Percentiles rank a stretch among this genome's conserved stretches.
Evolutionary conservation across 2,888 invertebrate species (phyloP).

Genomic region (Erannis defoliaria): DNA sequence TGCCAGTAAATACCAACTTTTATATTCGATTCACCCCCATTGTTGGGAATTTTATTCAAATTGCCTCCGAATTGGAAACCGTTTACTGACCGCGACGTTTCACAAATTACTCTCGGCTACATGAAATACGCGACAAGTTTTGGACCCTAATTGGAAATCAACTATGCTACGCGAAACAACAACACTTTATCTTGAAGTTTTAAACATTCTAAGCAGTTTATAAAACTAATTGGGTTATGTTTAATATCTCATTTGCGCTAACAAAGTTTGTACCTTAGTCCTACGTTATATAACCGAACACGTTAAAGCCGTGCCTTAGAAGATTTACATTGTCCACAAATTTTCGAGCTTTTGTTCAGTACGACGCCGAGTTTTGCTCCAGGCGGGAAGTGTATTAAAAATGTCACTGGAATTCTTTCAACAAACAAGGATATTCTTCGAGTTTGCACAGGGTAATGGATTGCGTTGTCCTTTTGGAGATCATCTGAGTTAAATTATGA

Average conservation of each 20-base stretch:
- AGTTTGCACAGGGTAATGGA: slow-evolving; percentile 34
- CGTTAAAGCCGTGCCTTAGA: neutral
- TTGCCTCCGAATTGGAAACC: slow-evolving; percentile 59
- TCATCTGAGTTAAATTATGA: slow-evolving; percentile 25
- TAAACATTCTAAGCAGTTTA: slow-evolving; percentile 47
- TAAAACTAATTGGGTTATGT: slow-evolving; percentile 40
- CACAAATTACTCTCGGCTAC: slow-evolving; percentile 64
- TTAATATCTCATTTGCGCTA: slow-evolving; percentile 26
- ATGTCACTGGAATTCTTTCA: slow-evolving; percentile 35
- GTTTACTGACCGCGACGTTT: slow-evolving; percentile 63
- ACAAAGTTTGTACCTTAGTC: slow-evolving; percentile 10
- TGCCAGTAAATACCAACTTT: slow-evolving; percentile 56
- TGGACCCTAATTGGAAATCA: slow-evolving; percentile 72
- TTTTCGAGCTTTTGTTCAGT: slow-evolving; percentile 29
- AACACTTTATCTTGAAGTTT: slow-evolving; percentile 57
- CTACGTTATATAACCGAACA: neutral
- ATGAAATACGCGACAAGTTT: slow-evolving; percentile 72
- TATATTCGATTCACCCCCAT: slow-evolving; percentile 57
- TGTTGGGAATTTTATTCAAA: slow-evolving; percentile 61
- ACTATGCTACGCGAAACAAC: slow-evolving; percentile 64
- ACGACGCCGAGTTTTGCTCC: slow-evolving; percentile 8
- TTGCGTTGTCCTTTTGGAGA: slow-evolving; percentile 32
- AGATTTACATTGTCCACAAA: slow-evolving; percentile 22
- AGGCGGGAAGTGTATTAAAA: slow-evolving; percentile 35
- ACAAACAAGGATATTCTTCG: slow-evolving; percentile 34